phyloP scores from a whole-genome alignment of 2,888 invertebrate species.

The Spodoptera exigua region DNA sequence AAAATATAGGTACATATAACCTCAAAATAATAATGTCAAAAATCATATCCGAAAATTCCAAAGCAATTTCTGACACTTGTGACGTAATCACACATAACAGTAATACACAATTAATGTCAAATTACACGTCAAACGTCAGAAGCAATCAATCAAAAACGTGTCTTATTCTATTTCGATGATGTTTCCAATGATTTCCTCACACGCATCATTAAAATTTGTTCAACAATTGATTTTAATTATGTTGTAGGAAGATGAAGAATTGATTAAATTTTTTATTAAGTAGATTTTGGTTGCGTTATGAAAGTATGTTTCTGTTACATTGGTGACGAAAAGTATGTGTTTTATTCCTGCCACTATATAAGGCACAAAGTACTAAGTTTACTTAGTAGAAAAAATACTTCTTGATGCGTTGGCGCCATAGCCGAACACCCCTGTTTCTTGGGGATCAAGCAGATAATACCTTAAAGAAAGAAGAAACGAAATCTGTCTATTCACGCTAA shows the following conservation, averaged over 20 bases:
- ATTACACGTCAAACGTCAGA: slow-evolving; percentile 17
- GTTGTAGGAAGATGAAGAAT: background rate
- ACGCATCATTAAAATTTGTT: slow-evolving; percentile 16
- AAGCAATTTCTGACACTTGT: slow-evolving; percentile 1
- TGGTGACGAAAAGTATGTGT: too few relatives aligned
- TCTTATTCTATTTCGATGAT: slow-evolving; percentile 8
- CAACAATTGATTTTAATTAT: slow-evolving; percentile 23
- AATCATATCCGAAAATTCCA: too few relatives aligned
- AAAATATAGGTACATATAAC: too few relatives aligned
- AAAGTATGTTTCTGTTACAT: background rate
- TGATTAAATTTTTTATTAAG: background rate
- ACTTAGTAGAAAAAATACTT: too few relatives aligned
- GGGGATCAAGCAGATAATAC: too few relatives aligned
- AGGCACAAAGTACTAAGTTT: too few relatives aligned
- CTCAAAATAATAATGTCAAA: too few relatives aligned
- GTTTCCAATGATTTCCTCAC: slow-evolving; percentile 17
- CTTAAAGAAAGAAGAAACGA: too few relatives aligned
- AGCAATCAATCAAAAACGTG: slow-evolving; percentile 23
- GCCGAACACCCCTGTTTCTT: too few relatives aligned
- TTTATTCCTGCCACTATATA: too few relatives aligned
- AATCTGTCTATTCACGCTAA: too few relatives aligned
- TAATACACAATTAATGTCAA: slow-evolving; percentile 3
- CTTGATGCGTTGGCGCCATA: too few relatives aligned
- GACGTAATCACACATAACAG: slow-evolving; percentile 13
- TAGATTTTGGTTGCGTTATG: background rate